phyloP scores from a whole-genome alignment of 2,113 vertebrate species.

The Chaetodon auriga region DNA sequence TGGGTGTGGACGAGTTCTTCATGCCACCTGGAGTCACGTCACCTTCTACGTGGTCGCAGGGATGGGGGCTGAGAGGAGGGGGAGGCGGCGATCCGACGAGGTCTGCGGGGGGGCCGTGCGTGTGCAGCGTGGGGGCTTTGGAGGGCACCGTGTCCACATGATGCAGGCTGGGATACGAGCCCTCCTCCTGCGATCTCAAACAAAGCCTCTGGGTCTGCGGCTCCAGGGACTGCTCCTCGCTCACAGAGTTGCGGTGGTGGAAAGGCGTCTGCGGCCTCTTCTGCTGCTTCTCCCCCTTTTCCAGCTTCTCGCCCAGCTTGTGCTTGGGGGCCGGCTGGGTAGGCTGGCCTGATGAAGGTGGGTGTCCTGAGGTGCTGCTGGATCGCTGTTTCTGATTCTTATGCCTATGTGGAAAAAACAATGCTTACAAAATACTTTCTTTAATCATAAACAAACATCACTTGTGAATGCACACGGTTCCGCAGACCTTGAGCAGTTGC shows the following conservation, averaged over 20 bases:
- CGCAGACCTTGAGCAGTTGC: constrained; percentile 92
- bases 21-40: constrained; percentile 79
- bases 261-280: constrained; percentile 96
- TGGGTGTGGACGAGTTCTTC: constrained; percentile 92
- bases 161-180: constrained; percentile 91
- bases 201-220: constrained; percentile 92
- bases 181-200: constrained; percentile 88
- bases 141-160: constrained; percentile 83
- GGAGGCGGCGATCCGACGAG: constrained; percentile 92
- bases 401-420: constrained; percentile 82
- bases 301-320: constrained; percentile 95
- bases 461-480: not conserved
- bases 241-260: constrained; percentile 92
- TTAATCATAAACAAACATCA: not conserved
- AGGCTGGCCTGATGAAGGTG: constrained; percentile 88
- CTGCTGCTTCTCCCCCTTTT: constrained; percentile 97
- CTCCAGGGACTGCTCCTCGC: constrained; percentile 91
- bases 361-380: constrained; percentile 90
- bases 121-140: constrained; percentile 91
- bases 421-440: not conserved
- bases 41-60: constrained; percentile 90
- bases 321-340: constrained; percentile 91
- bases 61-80: constrained; percentile 96
- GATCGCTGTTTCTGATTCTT: constrained; percentile 93
- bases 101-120: constrained; percentile 83